Base-by-base conservation (phyloP, 2,888 invertebrate genomes). In the Lacanobia wlatinum region DNA sequence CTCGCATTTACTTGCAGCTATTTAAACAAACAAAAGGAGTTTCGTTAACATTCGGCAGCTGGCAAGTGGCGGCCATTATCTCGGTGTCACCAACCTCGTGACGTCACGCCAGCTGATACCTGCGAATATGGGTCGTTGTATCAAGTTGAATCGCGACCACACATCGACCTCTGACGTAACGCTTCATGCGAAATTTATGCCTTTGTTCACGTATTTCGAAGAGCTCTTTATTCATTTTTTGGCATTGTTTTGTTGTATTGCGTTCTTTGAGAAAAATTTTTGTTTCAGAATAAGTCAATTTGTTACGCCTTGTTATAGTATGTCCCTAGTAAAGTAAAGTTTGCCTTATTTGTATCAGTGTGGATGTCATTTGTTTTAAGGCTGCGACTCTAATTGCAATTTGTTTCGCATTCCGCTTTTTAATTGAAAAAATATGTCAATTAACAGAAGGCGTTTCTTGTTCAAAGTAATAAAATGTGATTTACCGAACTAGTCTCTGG, bases 101-200 rank as follows among this genome's bases (percentile, higher is more conserved):
- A 93, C 94, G 92, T 92, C 92, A 91, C 60, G 14, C 78, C 93
- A 92, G 92, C 92, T 93, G 94, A 93, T 92, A 93, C 79, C 83
- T 83, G 79, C 61, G 69, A 81, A 89, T 88, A 76, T 90, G 69
- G 89, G 90, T 90, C 88, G 84, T 78, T 77, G 73, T 80, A 84
- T 86, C 81, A 56, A 72, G 58, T 76, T 74, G 63, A 55, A 61
- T 58, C 53, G 63, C 61, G 23, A 65, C 50, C 74, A 73, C 59
- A 67, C 66, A 76, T 65, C 69, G 56, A 73, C 70, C 63, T 62
- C 71, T 86, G 83, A 84, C 78, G 85, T 77, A 80, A 74, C 71
- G 50, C 50, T 40, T n/a, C 40, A 58, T 48, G 74, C 67, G 9
- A 72, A 86, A 70, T 79, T 72, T 55, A 60, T 28, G 63, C 34